Evolutionary conservation across 2,888 invertebrate species (phyloP), one percentile per base, ranked within the genome.

Genomic region (Octodonta nipae): DNA sequence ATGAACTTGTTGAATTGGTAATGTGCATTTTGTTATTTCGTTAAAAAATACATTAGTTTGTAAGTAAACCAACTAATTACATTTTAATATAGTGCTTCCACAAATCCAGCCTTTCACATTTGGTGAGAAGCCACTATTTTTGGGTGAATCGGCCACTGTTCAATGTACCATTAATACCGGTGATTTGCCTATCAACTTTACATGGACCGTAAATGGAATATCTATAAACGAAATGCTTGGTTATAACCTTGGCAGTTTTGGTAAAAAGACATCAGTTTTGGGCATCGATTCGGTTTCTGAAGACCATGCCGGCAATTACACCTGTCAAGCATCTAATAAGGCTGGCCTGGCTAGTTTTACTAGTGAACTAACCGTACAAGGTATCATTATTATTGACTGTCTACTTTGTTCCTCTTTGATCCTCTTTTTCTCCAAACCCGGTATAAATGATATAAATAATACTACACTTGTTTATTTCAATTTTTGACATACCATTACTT

Each of bases 161-260:
- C 63, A 64, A 28, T 73, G 73, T 48, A 65, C 66, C 30, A 61
- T 70, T 13, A 69, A 76, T 40, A 73, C 75, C 52, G 83, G 86
- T 40, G 85, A 87, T 65, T 66, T 78, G 46, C 85, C 86, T n/a
- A 68, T 86, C 39, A 71, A 69, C 43, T 75, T 87, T 40, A 68
- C 68, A 31, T 87, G 86, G 86, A 70, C 71, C 44, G 68, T 81
- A 49, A 74, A 81, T 52, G 69, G 67, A 38, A 62, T 65, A 54
- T 63, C 66, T 20, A 63, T 75, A 36, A 66, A 68, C 40, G 58
- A 70, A 46, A 58, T 60, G 42, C 61, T 64, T 34, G 66, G 51
- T 16, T 45, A 57, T 17, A 51, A 40, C 27, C 71, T 78, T 43
- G 73, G 70, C 57, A 15, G 5, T 7, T 73, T 71, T 55, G 71